A percentile compares a stretch with the other conserved stretches of the same genome.
Evolutionary conservation across 2,888 invertebrate genomes (phyloP).

Genomic region (Drosophila rellima): DNA sequence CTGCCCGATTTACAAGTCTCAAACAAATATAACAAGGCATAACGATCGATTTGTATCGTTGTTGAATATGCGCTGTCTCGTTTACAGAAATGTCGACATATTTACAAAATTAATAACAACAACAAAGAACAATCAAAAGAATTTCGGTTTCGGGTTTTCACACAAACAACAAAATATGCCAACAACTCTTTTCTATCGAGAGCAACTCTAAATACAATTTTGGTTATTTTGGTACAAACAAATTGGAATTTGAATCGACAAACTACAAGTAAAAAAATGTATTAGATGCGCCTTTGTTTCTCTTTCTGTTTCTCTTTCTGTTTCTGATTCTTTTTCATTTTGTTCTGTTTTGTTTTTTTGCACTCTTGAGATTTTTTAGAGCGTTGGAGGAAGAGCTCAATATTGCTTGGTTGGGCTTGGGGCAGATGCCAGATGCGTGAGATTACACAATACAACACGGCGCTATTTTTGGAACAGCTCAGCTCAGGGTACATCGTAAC

Average conservation of each 20-base stretch:
- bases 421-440: constrained; percentile 65
- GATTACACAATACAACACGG: constrained; percentile 78
- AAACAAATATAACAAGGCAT: constrained; percentile 18
- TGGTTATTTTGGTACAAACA: constrained; percentile 24
- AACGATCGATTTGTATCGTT: background rate
- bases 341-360: constrained; percentile 40
- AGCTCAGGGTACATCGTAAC: constrained; percentile 83
- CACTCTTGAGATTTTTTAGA: constrained; percentile 73
- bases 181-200: constrained; percentile 59
- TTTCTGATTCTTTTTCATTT: constrained; percentile 52
- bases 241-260: constrained; percentile 14
- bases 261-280: constrained; percentile 6
- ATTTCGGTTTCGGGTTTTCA: constrained; percentile 46
- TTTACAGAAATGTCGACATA: constrained; percentile 76
- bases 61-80: constrained; percentile 49
- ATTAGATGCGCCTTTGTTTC: constrained; percentile 39
- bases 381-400: constrained; percentile 66
- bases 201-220: constrained; percentile 46
- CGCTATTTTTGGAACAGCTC: constrained; percentile 74
- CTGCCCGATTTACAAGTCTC: constrained; percentile 8
- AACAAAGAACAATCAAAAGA: constrained; percentile 67
- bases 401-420: constrained; percentile 53
- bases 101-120: constrained; percentile 76
- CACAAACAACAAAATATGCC: constrained; percentile 63
- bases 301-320: constrained; percentile 14